These are phyloP conservation scores for Cephus spinipes DNA, from an alignment of 2,888 invertebrate species.

Conservation along the genomic window DNA sequence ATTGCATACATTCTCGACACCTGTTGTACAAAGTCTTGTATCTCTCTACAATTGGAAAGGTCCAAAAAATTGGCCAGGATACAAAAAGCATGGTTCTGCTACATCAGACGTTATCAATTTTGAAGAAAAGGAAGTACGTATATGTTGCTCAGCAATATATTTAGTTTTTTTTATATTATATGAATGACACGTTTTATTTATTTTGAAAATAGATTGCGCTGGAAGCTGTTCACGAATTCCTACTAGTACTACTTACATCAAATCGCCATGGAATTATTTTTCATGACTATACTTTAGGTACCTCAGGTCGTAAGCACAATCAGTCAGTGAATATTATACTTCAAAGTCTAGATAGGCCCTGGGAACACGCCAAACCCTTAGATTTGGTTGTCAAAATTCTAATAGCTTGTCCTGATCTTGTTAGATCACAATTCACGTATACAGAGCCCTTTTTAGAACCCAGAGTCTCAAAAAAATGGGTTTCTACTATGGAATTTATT, in stretches of 20 bases:
- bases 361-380: conserved; percentile 75
- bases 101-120: conserved; percentile 47
- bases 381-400: conserved; percentile 75
- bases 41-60: conserved; percentile 83
- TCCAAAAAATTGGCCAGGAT: conserved; percentile 68
- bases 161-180: neutral
- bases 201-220: conserved; percentile 66
- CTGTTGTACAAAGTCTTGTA: conserved; percentile 75
- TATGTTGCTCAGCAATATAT: neutral
- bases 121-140: conserved; percentile 64
- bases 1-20: conserved; percentile 77
- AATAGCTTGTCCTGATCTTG: conserved; percentile 78
- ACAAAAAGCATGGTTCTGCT: conserved; percentile 44
- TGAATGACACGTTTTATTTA: neutral
- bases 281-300: conserved; percentile 75
- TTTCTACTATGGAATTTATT: conserved; percentile 54
- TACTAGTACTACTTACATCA: conserved; percentile 81
- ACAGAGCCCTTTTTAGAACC: conserved; percentile 75
- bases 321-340: conserved; percentile 74
- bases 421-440: conserved; percentile 72
- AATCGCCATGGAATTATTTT: conserved; percentile 83
- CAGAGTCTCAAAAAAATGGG: conserved; percentile 57
- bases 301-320: conserved; percentile 72
- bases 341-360: conserved; percentile 75
- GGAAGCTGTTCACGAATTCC: conserved; percentile 74